A percentile compares a stretch with the other conserved stretches of the same genome.
Conservation (phyloP, 2,113 vertebrate species). For the Chamaea fasciata region DNA sequence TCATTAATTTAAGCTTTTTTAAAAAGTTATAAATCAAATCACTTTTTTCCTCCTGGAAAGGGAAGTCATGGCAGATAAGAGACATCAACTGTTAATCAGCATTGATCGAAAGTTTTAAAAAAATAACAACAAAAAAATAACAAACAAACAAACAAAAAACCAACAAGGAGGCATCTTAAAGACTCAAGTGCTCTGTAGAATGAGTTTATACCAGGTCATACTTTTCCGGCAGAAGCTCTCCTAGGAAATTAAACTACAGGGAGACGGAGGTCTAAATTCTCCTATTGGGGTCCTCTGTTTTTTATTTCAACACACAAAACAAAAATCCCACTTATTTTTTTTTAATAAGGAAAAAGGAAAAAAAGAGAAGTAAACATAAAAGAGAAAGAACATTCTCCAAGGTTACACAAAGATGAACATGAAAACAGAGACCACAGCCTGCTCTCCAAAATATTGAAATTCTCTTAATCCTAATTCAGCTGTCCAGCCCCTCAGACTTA, state of each 20-base stretch:
- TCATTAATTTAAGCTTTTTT: slow-evolving; percentile 1
- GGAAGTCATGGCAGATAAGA: not conserved
- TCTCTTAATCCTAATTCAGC: not conserved
- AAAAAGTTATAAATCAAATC: not conserved
- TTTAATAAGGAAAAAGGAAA: not conserved
- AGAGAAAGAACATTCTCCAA: not conserved
- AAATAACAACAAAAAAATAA: not conserved
- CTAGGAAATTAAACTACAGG: not conserved
- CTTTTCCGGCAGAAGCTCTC: not conserved
- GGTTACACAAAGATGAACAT: not conserved
- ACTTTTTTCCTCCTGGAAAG: not conserved
- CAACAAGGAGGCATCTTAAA: not conserved
- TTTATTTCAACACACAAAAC: not conserved
- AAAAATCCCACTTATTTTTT: not conserved
- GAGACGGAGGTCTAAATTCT: not conserved
- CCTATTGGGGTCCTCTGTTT: not conserved
- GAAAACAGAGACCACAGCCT: not conserved
- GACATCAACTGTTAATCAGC: slow-evolving; percentile 24
- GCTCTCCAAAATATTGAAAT: not conserved
- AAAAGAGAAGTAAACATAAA: not conserved
- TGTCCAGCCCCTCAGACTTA: not conserved
- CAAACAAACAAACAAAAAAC: not conserved
- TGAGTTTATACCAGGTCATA: not conserved
- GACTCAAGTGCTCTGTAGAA: not conserved
- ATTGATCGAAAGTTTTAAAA: not conserved